Evolutionary conservation across 2,888 invertebrate species (phyloP).

Genomic region (Leucophenga montana): DNA sequence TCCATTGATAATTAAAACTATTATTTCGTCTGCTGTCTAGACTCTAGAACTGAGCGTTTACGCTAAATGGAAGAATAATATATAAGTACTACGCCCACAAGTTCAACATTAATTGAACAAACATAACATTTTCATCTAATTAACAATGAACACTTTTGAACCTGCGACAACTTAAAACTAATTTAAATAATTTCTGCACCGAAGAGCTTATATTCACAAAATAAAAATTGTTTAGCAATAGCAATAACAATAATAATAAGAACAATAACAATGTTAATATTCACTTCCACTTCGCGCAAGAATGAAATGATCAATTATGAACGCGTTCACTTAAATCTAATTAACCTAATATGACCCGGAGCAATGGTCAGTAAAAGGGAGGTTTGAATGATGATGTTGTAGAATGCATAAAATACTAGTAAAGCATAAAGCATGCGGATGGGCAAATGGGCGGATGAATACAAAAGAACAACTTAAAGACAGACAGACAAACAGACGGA

Average conservation of each 20-base stretch:
- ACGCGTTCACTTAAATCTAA: conserved; percentile 64
- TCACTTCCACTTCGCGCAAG: conserved; percentile 43
- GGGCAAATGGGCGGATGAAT: not conserved
- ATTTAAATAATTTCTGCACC: conserved; percentile 52
- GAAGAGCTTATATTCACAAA: not conserved
- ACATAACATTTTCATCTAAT: conserved; percentile 4
- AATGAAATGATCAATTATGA: conserved; percentile 56
- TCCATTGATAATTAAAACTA: not conserved
- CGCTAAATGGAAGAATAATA: too few relatives aligned
- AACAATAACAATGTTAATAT: conserved; percentile 48
- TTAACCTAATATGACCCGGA: conserved; percentile 65
- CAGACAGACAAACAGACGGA: conserved; percentile 14
- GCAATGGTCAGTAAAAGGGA: conserved; percentile 13
- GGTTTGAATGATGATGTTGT: not conserved
- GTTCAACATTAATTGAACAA: conserved; percentile 3
- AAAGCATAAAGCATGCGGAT: not conserved
- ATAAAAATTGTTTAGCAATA: conserved; percentile 18
- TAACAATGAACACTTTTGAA: conserved; percentile 11
- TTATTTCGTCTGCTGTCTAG: not conserved
- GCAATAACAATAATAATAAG: conserved; percentile 24
- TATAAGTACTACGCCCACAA: not conserved
- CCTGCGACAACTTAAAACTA: conserved; percentile 6
- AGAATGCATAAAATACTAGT: too few relatives aligned
- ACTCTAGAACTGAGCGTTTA: not conserved
- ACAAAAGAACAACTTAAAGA: not conserved